phyloP scores from a whole-genome alignment of 1,140 invertebrate species.

The Drosophila punjabiensis region DNA sequence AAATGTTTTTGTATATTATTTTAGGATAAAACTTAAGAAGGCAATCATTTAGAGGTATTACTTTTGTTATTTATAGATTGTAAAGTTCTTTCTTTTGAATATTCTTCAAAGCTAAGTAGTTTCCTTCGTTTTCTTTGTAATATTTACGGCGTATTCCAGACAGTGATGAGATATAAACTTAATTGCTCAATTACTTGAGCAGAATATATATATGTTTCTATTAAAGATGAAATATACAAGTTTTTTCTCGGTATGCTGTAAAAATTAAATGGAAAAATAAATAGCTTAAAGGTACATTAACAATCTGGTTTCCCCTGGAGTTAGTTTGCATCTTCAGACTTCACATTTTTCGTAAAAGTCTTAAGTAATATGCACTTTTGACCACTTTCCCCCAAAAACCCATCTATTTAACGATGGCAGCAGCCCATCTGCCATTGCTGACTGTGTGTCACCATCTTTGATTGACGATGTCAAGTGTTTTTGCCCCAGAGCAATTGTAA shows the following conservation, averaged over 20 bases:
- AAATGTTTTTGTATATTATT: too few species aligned
- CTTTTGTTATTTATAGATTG: too few species aligned
- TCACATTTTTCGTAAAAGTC: neutral
- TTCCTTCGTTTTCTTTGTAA: neutral
- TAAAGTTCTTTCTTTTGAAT: neutral
- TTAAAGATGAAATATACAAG: neutral
- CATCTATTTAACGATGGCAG: constrained; percentile 24
- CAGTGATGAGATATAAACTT: constrained; percentile 6
- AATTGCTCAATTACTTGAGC: constrained; percentile 17
- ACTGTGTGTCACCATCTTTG: constrained; percentile 31
- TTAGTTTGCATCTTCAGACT: neutral
- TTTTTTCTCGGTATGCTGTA: neutral
- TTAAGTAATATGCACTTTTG: constrained; percentile 6
- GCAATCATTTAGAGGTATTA: neutral
- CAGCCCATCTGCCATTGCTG: constrained; percentile 25
- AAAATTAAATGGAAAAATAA: neutral
- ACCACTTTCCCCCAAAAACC: neutral
- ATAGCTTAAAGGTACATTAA: neutral
- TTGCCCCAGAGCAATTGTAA: neutral
- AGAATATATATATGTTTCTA: neutral
- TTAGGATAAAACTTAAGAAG: neutral
- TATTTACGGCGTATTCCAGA: neutral
- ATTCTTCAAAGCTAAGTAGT: neutral
- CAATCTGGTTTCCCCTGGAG: neutral
- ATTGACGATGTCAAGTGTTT: constrained; percentile 81